Conservation (phyloP, 2,113 vertebrate genomes). For the Eudyptes chrysolophus region DNA sequence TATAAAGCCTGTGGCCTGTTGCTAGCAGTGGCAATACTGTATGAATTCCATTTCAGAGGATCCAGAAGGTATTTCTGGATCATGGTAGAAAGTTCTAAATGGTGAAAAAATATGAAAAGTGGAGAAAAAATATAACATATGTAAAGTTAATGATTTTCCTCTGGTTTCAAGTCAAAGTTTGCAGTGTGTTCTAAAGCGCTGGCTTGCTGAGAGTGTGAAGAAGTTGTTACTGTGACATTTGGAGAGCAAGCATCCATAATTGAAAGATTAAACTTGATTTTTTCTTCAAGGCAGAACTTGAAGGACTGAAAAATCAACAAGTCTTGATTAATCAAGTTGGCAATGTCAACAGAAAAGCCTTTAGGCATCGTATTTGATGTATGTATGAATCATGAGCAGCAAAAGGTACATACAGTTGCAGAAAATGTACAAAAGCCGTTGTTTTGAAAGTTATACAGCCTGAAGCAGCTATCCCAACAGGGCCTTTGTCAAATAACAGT, state of each 20-base stretch:
- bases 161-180: not conserved
- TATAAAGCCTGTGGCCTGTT: not conserved
- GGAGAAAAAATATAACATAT: not conserved
- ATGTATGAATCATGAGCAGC: not conserved
- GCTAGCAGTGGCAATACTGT: not conserved
- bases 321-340: constrained; percentile 7
- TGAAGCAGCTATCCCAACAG: not conserved
- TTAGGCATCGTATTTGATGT: not conserved
- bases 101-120: not conserved
- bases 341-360: not conserved
- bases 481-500: not conserved
- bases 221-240: constrained; percentile 7
- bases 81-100: not conserved
- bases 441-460: not conserved
- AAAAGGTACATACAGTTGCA: not conserved
- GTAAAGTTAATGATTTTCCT: not conserved
- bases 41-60: not conserved
- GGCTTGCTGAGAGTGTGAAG: not conserved
- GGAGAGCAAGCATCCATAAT: not conserved
- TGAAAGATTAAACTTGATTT: not conserved
- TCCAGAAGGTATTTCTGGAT: not conserved
- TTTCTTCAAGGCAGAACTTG: not conserved
- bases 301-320: constrained; percentile 36
- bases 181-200: not conserved
- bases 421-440: not conserved